These are phyloP conservation scores for Platysternon megacephalum DNA, from an alignment of 2,113 vertebrate species.

Conservation along the genomic window DNA sequence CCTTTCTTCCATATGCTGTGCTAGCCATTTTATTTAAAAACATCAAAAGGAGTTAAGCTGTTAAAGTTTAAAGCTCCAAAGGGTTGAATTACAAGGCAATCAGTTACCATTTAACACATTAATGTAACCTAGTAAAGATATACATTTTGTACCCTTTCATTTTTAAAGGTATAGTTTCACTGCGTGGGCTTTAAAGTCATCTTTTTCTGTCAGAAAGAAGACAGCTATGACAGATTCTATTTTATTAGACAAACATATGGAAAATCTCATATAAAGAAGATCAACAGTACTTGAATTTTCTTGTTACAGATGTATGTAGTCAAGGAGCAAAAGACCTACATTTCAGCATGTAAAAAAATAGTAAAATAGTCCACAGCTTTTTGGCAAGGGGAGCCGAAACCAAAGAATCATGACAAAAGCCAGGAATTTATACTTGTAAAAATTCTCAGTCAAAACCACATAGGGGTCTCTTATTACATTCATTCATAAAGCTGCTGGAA, in stretches of 20 bases:
- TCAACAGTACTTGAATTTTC: constrained; percentile 33
- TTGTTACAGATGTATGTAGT: constrained; percentile 49
- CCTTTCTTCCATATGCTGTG: not conserved
- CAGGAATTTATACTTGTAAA: constrained; percentile 40
- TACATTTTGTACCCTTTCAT: not conserved
- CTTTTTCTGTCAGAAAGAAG: not conserved
- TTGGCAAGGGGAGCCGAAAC: constrained; percentile 34
- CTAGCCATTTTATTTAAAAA: not conserved
- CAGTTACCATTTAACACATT: not conserved
- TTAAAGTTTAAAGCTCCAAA: not conserved
- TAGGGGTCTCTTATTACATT: constrained; percentile 1
- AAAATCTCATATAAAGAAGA: constrained; percentile 33
- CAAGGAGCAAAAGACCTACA: constrained; percentile 5
- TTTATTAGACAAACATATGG: constrained; percentile 50
- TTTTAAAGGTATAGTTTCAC: not conserved
- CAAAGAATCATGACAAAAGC: constrained; percentile 30
- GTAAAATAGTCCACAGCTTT: constrained; percentile 14
- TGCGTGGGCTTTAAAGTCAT: not conserved
- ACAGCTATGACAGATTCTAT: not conserved
- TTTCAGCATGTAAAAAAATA: constrained; percentile 1
- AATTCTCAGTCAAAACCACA: constrained; percentile 23
- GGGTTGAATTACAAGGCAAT: not conserved
- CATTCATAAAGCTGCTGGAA: constrained; percentile 51
- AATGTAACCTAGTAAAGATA: not conserved
- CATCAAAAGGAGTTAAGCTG: not conserved